Evolutionary conservation across 2,113 vertebrate genomes (phyloP), one percentile per base, ranked within the genome.

Genomic region (Periophthalmus modestus): DNA sequence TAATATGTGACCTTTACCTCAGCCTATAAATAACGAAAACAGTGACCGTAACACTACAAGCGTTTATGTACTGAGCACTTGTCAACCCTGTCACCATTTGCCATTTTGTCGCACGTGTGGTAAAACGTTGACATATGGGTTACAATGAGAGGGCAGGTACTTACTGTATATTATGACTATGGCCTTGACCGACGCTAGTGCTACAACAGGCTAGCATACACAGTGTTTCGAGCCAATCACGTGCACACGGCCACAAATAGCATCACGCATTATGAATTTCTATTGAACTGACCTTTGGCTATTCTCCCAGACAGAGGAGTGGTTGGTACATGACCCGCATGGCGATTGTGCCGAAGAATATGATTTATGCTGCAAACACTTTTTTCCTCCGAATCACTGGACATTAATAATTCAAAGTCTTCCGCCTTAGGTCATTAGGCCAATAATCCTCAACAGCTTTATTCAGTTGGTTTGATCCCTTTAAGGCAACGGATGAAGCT

Each of bases 371-470:
- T 21, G 48, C 18, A 48, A 79, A n/a, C 54, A 62, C n/a, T 58
- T 58, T 33, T 62, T 34, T 34, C 16, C 48, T 65, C 46, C 4
- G 48, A 65, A 70, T 58, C 61, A 52, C 66, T 63, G 28, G 59
- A 63, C 71, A 69, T 79, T 48, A 74, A 79, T 74, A 43, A 74
- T 79, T 79, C 52, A 62, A 28, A 58, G 36, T 36, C 7, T 59
- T 52, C 67, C 70, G 62, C 71, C 36, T 46, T 36, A 79, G 71
- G 77, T 74, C 72, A 67, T 77, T 71, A 71, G 52, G 62, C 16
- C 61, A 57, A 28, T 58, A 77, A 77, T 77, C 59, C 74, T 58
- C 7, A 46, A 15, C 59, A 71, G 61, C 36, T 58, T 55, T 77
- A 58, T 47, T 47, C 21, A 5, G 28, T 23, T 77, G 4, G 65